These are phyloP conservation scores for Ianthella basta DNA, from an alignment of 37 sponge, comb jelly and placozoan species.

Conservation along the genomic window DNA sequence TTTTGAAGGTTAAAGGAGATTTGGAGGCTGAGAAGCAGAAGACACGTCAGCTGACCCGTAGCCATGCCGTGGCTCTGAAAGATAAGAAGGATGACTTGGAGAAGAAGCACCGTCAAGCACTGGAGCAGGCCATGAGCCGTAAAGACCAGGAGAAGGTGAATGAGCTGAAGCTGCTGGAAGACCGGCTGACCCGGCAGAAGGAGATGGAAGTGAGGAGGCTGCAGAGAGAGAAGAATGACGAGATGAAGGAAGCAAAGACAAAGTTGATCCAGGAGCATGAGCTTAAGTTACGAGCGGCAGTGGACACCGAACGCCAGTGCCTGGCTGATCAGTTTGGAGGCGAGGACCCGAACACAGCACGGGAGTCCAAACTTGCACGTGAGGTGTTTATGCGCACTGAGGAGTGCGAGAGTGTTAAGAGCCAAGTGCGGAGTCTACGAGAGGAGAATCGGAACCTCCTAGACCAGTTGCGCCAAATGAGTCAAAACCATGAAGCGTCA, in stretches of 20 bases:
- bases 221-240: slow-evolving; percentile 62
- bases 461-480: slow-evolving; percentile 58
- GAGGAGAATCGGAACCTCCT: slow-evolving; percentile 61
- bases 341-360: slow-evolving; percentile 33
- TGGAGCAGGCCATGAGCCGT: slow-evolving; percentile 39
- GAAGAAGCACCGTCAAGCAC: slow-evolving; percentile 33
- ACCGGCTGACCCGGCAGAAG: slow-evolving; percentile 50
- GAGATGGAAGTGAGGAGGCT: slow-evolving; percentile 47
- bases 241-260: slow-evolving; percentile 48
- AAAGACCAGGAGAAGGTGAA: slow-evolving; percentile 63
- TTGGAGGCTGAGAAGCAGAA: slow-evolving; percentile 69
- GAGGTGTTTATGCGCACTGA: slow-evolving; percentile 68
- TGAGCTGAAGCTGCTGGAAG: slow-evolving; percentile 64
- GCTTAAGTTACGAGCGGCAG: slow-evolving; percentile 33
- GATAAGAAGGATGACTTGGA: slow-evolving; percentile 56
- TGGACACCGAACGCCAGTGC: slow-evolving; percentile 42
- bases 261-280: slow-evolving; percentile 52
- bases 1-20: slow-evolving; percentile 44
- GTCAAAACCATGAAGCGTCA: slow-evolving; percentile 57
- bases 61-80: slow-evolving; percentile 49
- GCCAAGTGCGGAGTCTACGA: slow-evolving; percentile 38
- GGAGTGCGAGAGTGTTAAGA: slow-evolving; percentile 56
- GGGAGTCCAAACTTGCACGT: slow-evolving; percentile 52
- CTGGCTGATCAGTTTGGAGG: slow-evolving; percentile 34
- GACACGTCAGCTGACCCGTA: slow-evolving; percentile 24